These are phyloP conservation scores for Heliornis fulica DNA, from an alignment of 2,113 vertebrate species.

Conservation along the genomic window DNA sequence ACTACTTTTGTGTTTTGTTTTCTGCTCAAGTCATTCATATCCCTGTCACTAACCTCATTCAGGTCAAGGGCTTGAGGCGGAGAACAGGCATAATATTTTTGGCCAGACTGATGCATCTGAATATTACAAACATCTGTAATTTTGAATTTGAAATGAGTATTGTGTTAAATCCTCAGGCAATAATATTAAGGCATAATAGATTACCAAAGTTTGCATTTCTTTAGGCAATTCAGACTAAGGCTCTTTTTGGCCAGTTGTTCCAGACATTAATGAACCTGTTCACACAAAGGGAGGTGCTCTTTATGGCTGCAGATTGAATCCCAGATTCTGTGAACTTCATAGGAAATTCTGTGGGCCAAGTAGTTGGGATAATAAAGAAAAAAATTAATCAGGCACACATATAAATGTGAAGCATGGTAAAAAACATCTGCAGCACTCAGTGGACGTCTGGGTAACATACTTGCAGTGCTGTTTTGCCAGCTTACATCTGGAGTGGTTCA, in stretches of 20 bases:
- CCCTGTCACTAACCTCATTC: slow-evolving; percentile 75
- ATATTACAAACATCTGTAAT: slow-evolving; percentile 57
- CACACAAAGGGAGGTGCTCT: background rate
- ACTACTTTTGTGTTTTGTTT: slow-evolving; percentile 73
- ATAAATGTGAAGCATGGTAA: background rate
- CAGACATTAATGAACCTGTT: background rate
- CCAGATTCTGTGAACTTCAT: background rate
- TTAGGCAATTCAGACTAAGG: background rate
- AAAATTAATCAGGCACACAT: background rate
- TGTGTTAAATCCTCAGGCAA: slow-evolving; percentile 31
- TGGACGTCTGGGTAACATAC: background rate
- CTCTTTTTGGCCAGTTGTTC: background rate
- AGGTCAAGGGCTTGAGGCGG: slow-evolving; percentile 76
- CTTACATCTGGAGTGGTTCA: slow-evolving; percentile 56
- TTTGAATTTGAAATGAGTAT: slow-evolving; percentile 66
- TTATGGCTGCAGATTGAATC: background rate
- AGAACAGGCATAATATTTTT: slow-evolving; percentile 48
- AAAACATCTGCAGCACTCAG: slow-evolving; percentile 14
- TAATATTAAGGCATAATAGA: slow-evolving; percentile 18
- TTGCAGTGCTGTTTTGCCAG: background rate
- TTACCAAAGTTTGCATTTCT: slow-evolving; percentile 14
- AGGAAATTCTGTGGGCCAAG: background rate
- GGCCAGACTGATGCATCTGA: slow-evolving; percentile 41
- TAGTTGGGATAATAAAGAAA: background rate
- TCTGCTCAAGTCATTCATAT: slow-evolving; percentile 64